Percentiles rank a stretch among this genome's conserved stretches.
Evolutionary conservation across 2,113 vertebrate species (phyloP).

Genomic region (Microtus richardsoni): DNA sequence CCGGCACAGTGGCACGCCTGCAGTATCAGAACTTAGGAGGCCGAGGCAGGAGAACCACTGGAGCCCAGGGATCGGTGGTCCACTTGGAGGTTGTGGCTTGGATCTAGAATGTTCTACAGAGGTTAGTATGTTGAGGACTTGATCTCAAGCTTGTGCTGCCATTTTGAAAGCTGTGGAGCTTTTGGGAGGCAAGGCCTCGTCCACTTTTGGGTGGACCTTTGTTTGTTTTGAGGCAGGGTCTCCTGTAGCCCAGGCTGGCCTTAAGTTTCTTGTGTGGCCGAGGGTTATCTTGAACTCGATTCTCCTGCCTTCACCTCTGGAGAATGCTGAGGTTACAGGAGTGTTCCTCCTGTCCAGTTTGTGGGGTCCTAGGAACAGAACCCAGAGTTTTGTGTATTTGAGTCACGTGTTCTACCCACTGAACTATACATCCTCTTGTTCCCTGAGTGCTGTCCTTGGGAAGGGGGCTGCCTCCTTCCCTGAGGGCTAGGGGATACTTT

Average conservation of each 20-base stretch:
- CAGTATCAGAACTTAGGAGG: too few relatives aligned
- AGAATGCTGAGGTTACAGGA: not conserved
- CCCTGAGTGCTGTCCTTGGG: too few relatives aligned
- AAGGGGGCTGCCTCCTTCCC: not conserved
- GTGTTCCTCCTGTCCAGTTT: not conserved
- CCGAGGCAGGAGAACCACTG: not conserved
- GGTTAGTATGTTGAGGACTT: not conserved
- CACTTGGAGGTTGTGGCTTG: not conserved
- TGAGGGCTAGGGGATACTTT: not conserved
- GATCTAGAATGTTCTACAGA: not conserved
- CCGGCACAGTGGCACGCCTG: accelerated
- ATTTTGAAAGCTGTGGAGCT: not conserved
- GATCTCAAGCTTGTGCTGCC: not conserved
- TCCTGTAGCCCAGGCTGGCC: not conserved
- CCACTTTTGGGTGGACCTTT: not conserved
- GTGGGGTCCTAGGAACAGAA: not conserved
- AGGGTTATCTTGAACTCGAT: not conserved
- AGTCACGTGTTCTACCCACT: not conserved
- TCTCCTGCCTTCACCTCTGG: not conserved
- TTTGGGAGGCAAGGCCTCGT: too few relatives aligned
- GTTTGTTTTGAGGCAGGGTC: not conserved
- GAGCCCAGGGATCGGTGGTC: not conserved
- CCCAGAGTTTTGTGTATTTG: too few relatives aligned
- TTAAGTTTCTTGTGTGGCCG: not conserved
- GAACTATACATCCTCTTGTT: too few relatives aligned